phyloP scores from a whole-genome alignment of 2,797 vertebrate genomes.

The Clarias platycephalus region DNA sequence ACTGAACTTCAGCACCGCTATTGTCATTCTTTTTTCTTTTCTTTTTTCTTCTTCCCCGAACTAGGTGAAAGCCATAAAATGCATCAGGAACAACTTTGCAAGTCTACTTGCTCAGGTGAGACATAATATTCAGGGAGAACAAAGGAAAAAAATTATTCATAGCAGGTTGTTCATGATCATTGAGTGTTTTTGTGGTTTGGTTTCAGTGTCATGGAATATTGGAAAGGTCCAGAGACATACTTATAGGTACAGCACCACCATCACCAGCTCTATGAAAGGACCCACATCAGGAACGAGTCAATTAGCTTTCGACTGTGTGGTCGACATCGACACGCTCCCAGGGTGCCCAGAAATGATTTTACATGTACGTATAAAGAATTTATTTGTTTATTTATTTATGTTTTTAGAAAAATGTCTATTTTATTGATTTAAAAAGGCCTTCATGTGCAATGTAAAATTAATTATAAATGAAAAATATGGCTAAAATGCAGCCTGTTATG shows the following conservation, averaged over 20 bases:
- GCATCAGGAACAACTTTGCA: conserved; percentile 48
- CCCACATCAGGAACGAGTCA: conserved; percentile 68
- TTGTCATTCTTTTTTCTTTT: not conserved
- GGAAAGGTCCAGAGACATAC: conserved; percentile 71
- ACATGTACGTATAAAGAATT: conserved; percentile 65
- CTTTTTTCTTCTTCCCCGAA: not conserved
- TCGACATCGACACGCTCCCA: conserved; percentile 75
- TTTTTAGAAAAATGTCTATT: not conserved
- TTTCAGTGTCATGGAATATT: conserved; percentile 54
- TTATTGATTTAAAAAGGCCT: not conserved
- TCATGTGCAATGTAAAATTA: not conserved
- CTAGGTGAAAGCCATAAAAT: conserved; percentile 44
- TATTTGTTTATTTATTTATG: not conserved
- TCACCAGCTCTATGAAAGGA: conserved; percentile 73
- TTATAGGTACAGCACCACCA: conserved; percentile 77
- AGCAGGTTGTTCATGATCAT: not conserved
- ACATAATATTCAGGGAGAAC: not conserved
- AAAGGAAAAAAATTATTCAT: not conserved
- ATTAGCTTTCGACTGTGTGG: conserved; percentile 78
- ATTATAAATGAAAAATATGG: not conserved
- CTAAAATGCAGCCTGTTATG: too few species aligned
- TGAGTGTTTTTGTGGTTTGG: not conserved
- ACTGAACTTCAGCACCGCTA: not conserved
- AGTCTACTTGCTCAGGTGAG: conserved; percentile 54
- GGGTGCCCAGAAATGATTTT: conserved; percentile 77